phyloP scores from a whole-genome alignment of 2,113 vertebrate species.

The Miniopterus natalensis region DNA sequence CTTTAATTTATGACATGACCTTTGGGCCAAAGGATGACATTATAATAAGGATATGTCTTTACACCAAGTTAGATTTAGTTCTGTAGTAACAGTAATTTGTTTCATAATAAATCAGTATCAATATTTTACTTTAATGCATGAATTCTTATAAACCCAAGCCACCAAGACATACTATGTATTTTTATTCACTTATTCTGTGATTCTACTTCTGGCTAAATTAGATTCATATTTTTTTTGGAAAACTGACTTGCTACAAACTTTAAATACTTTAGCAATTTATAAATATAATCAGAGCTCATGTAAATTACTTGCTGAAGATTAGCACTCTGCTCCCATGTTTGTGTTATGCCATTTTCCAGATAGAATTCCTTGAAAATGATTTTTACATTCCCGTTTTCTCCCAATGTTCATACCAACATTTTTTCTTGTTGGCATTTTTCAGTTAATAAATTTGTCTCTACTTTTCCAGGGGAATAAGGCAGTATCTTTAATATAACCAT shows the following conservation, averaged over 20 bases:
- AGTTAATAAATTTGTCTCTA: constrained; percentile 39
- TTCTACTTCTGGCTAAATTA: constrained; percentile 56
- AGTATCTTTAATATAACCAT: not conserved
- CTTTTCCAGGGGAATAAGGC: not conserved
- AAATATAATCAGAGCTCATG: constrained; percentile 57
- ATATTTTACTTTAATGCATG: constrained; percentile 82
- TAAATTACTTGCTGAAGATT: constrained; percentile 61
- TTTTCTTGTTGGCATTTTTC: constrained; percentile 25
- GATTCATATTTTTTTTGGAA: constrained; percentile 7
- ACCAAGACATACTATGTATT: not conserved
- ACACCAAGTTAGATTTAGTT: constrained; percentile 78
- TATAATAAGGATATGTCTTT: constrained; percentile 83
- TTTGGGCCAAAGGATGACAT: constrained; percentile 82
- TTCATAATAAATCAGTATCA: constrained; percentile 83
- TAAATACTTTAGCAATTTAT: constrained; percentile 64
- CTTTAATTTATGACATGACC: constrained; percentile 86
- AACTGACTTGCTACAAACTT: constrained; percentile 48
- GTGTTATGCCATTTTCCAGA: not conserved
- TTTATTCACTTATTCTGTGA: constrained; percentile 53
- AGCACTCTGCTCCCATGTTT: not conserved
- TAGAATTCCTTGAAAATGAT: not conserved
- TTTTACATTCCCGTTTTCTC: constrained; percentile 11
- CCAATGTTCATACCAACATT: not conserved
- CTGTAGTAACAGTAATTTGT: constrained; percentile 81
- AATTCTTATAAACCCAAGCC: not conserved